Percentiles rank a stretch among this genome's conserved stretches.
phyloP scores from a whole-genome alignment of 1,140 invertebrate genomes.

The Bombus balteatus region DNA sequence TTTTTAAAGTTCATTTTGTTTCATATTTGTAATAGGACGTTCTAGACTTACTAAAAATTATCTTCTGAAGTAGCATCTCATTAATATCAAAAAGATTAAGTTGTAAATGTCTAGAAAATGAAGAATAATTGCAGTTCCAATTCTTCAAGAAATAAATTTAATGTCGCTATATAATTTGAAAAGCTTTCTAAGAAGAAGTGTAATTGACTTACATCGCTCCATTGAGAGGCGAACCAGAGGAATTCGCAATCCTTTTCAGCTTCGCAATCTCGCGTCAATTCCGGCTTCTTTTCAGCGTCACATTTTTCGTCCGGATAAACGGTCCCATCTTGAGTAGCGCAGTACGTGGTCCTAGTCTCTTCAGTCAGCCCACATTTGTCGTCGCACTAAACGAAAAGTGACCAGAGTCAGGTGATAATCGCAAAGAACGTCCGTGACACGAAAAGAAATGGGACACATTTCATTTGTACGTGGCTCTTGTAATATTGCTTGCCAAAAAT shows the following conservation, averaged over 20 bases:
- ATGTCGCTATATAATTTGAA: background rate
- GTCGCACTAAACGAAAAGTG: constrained; percentile 85
- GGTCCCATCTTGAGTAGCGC: constrained; percentile 88
- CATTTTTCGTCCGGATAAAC: constrained; percentile 88
- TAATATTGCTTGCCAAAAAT: constrained; percentile 26
- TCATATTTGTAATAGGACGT: too few relatives aligned
- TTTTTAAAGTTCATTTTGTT: too few relatives aligned
- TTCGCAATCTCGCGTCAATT: constrained; percentile 85
- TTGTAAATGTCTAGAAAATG: too few relatives aligned
- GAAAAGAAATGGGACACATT: constrained; percentile 32
- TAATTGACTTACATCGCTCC: constrained; percentile 87
- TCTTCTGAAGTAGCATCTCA: too few relatives aligned
- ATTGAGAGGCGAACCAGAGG: constrained; percentile 94
- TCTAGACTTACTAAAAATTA: too few relatives aligned
- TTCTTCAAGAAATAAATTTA: too few relatives aligned
- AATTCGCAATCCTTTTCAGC: constrained; percentile 85
- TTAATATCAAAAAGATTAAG: too few relatives aligned
- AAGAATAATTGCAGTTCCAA: too few relatives aligned
- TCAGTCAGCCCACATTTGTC: constrained; percentile 88
- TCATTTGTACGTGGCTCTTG: constrained; percentile 4
- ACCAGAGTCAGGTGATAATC: background rate
- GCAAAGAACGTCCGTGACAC: constrained; percentile 43
- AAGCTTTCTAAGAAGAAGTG: background rate
- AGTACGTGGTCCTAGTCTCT: constrained; percentile 89
- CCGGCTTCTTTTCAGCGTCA: constrained; percentile 84